Base-by-base conservation (phyloP, 2,888 invertebrate genomes). In the Cheilosia grossa region DNA sequence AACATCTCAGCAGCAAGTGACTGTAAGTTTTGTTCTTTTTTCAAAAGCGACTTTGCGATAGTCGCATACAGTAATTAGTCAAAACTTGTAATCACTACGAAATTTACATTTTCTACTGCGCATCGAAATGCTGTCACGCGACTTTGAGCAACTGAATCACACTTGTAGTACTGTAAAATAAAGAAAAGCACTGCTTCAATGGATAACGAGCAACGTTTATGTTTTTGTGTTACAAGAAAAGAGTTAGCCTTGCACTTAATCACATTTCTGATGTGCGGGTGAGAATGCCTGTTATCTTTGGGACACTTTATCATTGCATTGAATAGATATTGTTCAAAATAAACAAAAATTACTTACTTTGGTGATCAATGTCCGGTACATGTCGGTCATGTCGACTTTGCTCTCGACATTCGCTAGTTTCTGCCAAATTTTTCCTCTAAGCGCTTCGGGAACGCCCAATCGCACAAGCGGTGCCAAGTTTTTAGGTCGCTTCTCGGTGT, bases 371-470 rank as follows among this genome's bases (percentile, higher is more conserved):
- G 96, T 95, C 89, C 98, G 94, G 91, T 99, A 99, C 15, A 96
- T 96, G 89, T 99, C 98, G 94, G 98, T 96, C 92, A 98, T 95
- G 87, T 95, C 95, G 79, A 94, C 94, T 89, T 96, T 95, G 90
- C 96, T 96, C 88, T 97, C 96, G 72, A 97, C 96, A 49, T 96
- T 97, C 17, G 98, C 97, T 87, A 99, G 93, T 78, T 99, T 94
- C 91, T 98, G 98, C 99, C 99, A 99, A 59, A 99, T 98, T 92
- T 98, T 98, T 0, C 98, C 98, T 49, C 99, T 94, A 40, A 99
- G 93, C 0, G 99, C 98, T 91, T 99, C 99, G 0, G 99, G 99
- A 67, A 99, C 96, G 0, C 99, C 99, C 86, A 95, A 93, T 54
- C 95, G 94, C 0, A 98, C 97, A 51, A 98, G 92, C n/a, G 95